phyloP scores from a whole-genome alignment of 2,113 vertebrate genomes.

The Rhombomys opimus region DNA sequence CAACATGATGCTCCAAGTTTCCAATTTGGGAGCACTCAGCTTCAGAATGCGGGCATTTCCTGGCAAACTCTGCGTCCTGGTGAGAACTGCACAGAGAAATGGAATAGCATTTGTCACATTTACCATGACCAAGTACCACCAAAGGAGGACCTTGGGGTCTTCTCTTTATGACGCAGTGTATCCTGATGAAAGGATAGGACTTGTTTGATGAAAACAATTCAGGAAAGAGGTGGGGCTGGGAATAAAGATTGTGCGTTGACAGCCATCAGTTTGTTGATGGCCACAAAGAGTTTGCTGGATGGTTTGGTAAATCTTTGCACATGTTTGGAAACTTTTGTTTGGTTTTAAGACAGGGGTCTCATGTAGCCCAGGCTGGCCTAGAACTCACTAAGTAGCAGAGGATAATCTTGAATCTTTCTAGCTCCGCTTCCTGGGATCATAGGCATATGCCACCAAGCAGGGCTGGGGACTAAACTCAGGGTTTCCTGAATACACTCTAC shows the following conservation, averaged over 20 bases:
- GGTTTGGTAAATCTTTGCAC: neutral
- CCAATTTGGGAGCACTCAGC: neutral
- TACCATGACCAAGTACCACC: neutral
- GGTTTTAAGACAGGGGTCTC: neutral
- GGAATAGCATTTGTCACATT: neutral
- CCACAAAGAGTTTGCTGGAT: no score
- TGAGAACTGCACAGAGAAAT: neutral
- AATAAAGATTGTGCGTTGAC: neutral
- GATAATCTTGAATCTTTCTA: neutral
- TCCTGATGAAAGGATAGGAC: neutral
- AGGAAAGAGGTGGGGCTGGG: neutral
- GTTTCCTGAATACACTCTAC: neutral
- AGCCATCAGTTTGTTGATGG: neutral
- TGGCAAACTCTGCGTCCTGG: neutral
- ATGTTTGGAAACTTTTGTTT: slow-evolving; percentile 1
- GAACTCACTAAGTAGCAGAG: neutral
- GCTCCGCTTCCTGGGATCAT: neutral
- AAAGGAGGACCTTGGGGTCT: neutral
- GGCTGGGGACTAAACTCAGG: neutral
- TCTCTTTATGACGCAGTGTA: neutral
- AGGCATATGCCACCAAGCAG: neutral
- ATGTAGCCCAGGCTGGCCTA: neutral
- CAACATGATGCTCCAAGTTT: neutral
- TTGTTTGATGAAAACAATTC: neutral
- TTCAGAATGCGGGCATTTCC: neutral